Base-by-base conservation (phyloP, 2,888 invertebrate species). In the Ectemnius lituratus region DNA sequence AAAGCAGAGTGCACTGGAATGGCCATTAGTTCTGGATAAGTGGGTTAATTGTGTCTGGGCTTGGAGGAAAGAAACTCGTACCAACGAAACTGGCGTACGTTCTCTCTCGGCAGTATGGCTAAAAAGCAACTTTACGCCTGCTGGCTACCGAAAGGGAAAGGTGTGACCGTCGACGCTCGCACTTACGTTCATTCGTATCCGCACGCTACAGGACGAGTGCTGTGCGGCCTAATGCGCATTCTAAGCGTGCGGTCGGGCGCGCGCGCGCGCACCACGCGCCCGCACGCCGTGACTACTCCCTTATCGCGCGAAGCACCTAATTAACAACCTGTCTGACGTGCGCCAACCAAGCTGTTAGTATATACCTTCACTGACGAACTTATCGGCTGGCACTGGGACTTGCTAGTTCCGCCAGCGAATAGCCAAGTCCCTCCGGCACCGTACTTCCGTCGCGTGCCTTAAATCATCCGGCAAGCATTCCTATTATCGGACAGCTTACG, bases 1-100 rank as follows among this genome's bases (percentile, higher is more conserved):
- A 37, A 37, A 37, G 37, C 37, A 37, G 70, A 76, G 74, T 57
- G 62, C 84, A 84, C 85, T 83, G 82, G 82, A 86, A 85, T 79
- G 82, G 72, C 82, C 83, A 85, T 86, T 85, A 86, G 84, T 86
- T 86, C 79, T 81, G 83, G 84, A 82, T 82, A 86, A 85, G 80
- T 85, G 81, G 83, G 84, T 84, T 86, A 85, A 87, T 86, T 82
- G 82, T 81, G 69, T 73, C 68, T 76, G 66, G 61, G 67, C 76
- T 78, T 81, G 66, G 75, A 60, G 73, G 70, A 67, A 72, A 68
- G 37, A 37, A 11, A 23, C 23, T 11, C 37, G 37, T 37, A 37
- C 6, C 37, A 37, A 37, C 11, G 37, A 37, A 37, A 75, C 64
- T 66, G 68, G 71, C 63, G 37, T 62, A 73, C 73, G 64, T 80